Evolutionary conservation across 2,888 invertebrate genomes (phyloP), one percentile per base, ranked within the genome.

Genomic region (Holacanthella duospinosa): DNA sequence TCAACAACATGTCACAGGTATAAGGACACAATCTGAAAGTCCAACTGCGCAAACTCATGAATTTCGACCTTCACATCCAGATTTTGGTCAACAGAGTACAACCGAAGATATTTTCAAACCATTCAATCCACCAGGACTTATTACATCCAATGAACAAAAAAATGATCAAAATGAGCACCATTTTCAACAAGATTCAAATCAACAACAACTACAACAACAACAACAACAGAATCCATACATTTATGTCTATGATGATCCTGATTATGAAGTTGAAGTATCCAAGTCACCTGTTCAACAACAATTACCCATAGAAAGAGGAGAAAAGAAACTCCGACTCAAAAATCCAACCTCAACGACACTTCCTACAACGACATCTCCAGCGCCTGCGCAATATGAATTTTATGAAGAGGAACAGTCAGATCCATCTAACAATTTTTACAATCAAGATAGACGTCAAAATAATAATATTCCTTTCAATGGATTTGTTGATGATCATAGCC

Each of bases 211-310:
- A 36, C 9, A 36, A 16, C 36, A 36, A 16, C 19, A 48, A 48
- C 12, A 48, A 4, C 29, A 59, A 26, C 61, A 68, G 4, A 68
- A 70, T 27, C 68, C 68, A 19, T 71, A 67, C 43, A 67, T 71
- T 25, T 72, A 72, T 28, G 71, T 72, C 1, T 72, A 72, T 53
- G 72, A 72, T 29, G 71, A 72, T 60, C 67, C 64, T n/a, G 72
- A 72, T 55, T 71, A 72, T 59, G 68, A 68, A 55, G 25, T 55
- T 2, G 61, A 63, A 48, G 48, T 48, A 16, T 48, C 48, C 6
- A 9, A 21, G 21, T 4, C 48, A 4, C 48, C 48, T 9, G 19
- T 48, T 9, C 1, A 25, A 21, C 29, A 29, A 26, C 26, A 28
- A 26, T 25, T 43, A 4, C 48, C 36, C 4, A 21, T n/a, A 24